A percentile compares a stretch with the other conserved stretches of the same genome.
These are phyloP conservation scores for Threskiornis aethiopicus DNA, from an alignment of 2,797 vertebrate species.

Conservation along the genomic window DNA sequence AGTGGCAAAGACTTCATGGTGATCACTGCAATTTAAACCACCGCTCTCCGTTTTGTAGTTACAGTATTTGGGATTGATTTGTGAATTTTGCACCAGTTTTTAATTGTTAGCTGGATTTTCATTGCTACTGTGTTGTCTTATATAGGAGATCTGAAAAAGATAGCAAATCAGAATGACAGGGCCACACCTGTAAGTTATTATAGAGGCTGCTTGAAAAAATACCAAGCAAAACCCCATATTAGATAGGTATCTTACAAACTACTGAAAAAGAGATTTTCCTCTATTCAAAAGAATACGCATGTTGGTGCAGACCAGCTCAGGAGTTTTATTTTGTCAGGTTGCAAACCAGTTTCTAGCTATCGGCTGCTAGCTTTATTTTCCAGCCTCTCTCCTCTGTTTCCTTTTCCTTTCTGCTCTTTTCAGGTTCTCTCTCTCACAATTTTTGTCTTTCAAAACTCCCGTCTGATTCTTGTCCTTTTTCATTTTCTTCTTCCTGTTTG, in stretches of 20 bases:
- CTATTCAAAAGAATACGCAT: accelerated
- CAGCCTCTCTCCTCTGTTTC: neutral
- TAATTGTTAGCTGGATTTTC: neutral
- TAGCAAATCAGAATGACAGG: neutral
- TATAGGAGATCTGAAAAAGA: neutral
- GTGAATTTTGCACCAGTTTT: neutral
- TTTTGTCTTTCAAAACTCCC: neutral
- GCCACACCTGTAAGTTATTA: neutral
- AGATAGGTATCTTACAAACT: neutral
- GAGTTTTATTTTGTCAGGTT: neutral
- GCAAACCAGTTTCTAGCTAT: neutral
- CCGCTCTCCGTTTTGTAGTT: neutral
- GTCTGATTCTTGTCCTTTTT: neutral
- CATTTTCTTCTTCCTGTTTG: neutral
- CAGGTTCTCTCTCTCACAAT: neutral
- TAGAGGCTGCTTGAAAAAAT: neutral
- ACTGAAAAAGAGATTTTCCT: neutral
- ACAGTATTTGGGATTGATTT: neutral
- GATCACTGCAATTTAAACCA: neutral
- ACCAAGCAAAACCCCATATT: accelerated
- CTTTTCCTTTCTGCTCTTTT: neutral
- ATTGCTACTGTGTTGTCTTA: neutral
- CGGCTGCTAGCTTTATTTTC: neutral
- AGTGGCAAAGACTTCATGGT: neutral
- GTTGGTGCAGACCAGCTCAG: neutral